These are phyloP conservation scores for Sebastes variabilis DNA, from an alignment of 2,797 vertebrate genomes.

Conservation along the genomic window DNA sequence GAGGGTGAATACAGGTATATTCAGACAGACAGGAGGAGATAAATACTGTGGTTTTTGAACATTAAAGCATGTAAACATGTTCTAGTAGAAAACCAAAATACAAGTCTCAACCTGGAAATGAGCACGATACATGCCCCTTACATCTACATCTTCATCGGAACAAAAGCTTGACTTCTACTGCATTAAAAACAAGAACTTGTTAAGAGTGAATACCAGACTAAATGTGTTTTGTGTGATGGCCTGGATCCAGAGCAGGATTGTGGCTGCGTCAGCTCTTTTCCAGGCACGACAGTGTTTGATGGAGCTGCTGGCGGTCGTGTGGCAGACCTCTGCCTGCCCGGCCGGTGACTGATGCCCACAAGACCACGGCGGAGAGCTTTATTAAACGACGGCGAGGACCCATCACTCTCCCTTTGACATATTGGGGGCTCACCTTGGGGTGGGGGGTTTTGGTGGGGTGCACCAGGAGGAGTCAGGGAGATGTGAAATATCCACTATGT, in stretches of 20 bases:
- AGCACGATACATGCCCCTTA: no score
- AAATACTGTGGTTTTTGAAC: no score
- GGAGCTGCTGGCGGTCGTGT: constrained; percentile 37
- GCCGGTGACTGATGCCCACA: constrained; percentile 59
- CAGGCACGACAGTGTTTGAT: constrained; percentile 45
- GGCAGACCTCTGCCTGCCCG: constrained; percentile 46
- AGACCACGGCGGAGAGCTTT: constrained; percentile 61
- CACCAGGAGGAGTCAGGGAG: constrained; percentile 15
- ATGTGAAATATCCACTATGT: constrained; percentile 19
- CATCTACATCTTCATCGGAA: neutral
- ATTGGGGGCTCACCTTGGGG: constrained; percentile 66
- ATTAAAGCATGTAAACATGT: no score
- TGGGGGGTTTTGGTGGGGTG: neutral
- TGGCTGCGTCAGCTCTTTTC: constrained; percentile 52
- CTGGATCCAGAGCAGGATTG: constrained; percentile 7
- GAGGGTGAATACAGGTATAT: no score
- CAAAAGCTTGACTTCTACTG: neutral
- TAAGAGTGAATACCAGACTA: neutral
- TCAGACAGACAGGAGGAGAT: no score
- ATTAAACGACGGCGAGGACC: constrained; percentile 64
- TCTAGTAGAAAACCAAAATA: no score
- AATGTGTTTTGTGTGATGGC: neutral
- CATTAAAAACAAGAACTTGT: neutral
- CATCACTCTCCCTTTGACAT: constrained; percentile 73
- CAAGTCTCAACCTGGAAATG: no score